Evolutionary conservation across 1,140 invertebrate genomes (phyloP), one percentile per base, ranked within the genome.

Genomic region (Spodoptera frugiperda): DNA sequence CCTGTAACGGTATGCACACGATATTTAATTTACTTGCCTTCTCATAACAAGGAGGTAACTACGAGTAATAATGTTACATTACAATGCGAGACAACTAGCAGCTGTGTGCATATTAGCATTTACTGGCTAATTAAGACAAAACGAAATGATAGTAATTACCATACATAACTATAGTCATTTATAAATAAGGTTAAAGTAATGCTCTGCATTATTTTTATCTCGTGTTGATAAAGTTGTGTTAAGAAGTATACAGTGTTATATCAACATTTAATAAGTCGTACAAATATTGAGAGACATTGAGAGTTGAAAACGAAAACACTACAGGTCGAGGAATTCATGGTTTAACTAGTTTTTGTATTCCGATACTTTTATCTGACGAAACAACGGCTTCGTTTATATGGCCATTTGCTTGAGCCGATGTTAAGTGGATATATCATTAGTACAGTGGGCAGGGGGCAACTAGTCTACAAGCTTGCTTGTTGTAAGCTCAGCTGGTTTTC

Each of bases 311-410:
- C 54, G 21, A 57, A 57, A 57, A 57, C 25, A 25, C 54, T 57
- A 57, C 12, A 57, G 14, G 19, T 30, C 25, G 54, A 30, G 25
- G 54, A 57, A 57, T 57, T 54, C n/a, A 57, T 25, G 11, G 54
- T 57, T 30, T 57, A 19, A 57, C 54, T 30, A 57, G 54, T 57
- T 57, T 57, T 57, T 25, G 30, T 57, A 57, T 57, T 57, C 54
- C 17, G 54, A 57, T 57, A 57, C 17, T 25, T 25, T 55, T 12
- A 55, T 12, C 10, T 25, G 21, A 30, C 3, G 3, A 57, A 57
- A 57, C 11, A 14, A 57, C 3, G 25, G 21, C 19, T 30, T 30
- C 14, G 10, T 57, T 14, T 9, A 25, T 55, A 25, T 11, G 8
- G 12, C 11, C 17, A 10, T 57, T 14, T 57, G 14, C 6, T 19